Evolutionary conservation across 1,140 invertebrate genomes (phyloP).

Genomic region (Colletes latitarsis): DNA sequence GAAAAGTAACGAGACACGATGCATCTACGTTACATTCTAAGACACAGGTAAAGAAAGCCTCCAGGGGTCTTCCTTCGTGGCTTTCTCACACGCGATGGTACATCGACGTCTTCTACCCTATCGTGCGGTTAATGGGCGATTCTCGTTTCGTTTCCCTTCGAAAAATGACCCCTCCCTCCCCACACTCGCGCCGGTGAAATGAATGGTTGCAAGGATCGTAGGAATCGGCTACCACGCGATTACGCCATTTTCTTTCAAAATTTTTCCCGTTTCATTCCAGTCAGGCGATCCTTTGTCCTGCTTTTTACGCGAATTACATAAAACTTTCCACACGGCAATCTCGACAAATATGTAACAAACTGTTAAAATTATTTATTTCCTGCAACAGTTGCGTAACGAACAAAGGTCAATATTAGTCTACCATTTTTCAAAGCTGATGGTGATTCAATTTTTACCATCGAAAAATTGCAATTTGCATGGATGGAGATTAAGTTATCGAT

Average conservation of each 20-base stretch:
- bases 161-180: slow-evolving; percentile 35
- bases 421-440: too few species aligned
- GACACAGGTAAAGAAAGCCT: slow-evolving; percentile 7
- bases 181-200: background rate
- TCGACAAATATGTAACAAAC: too few species aligned
- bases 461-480: too few species aligned
- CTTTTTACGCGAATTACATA: background rate
- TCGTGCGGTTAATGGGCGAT: slow-evolving; percentile 63
- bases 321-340: too few species aligned
- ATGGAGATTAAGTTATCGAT: too few species aligned
- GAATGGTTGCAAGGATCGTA: background rate
- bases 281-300: background rate
- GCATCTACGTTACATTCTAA: slow-evolving; percentile 1
- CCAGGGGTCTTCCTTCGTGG: slow-evolving; percentile 23
- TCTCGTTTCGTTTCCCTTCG: slow-evolving; percentile 54
- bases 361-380: too few species aligned
- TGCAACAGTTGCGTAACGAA: too few species aligned
- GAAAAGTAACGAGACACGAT: slow-evolving; percentile 8
- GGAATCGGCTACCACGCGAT: slow-evolving; percentile 16
- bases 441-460: too few species aligned
- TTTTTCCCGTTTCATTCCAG: background rate
- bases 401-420: too few species aligned
- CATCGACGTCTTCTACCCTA: slow-evolving; percentile 47
- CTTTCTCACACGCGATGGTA: slow-evolving; percentile 57
- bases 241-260: background rate